Percentiles rank a stretch among this genome's conserved stretches.
Evolutionary conservation across 2,797 vertebrate genomes (phyloP).

Genomic region (Periparus ater): DNA sequence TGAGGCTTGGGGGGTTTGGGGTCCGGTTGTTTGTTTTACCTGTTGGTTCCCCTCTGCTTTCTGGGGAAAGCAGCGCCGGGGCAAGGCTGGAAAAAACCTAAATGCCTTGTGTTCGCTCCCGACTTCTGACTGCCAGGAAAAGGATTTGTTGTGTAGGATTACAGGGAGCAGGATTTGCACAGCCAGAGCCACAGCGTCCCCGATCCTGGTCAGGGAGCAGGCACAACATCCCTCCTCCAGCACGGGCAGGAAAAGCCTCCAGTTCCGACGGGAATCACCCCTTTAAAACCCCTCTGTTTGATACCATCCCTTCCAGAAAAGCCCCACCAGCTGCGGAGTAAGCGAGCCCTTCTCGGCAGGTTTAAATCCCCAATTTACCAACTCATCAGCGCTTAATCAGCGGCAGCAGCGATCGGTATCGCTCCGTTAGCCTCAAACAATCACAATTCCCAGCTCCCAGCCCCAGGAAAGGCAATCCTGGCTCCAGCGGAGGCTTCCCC

Average conservation of each 20-base stretch:
- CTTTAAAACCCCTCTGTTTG: not conserved
- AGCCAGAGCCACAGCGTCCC: not conserved
- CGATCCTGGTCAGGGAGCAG: not conserved
- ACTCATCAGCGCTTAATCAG: constrained; percentile 31
- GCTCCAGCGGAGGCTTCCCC: not conserved
- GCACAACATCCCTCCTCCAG: not conserved
- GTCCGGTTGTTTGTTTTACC: constrained; percentile 1
- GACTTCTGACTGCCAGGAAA: not conserved
- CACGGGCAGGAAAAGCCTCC: not conserved
- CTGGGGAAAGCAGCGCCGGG: not conserved
- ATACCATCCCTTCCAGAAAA: not conserved
- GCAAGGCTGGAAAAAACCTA: not conserved
- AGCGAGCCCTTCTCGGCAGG: not conserved
- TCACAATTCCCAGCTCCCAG: not conserved
- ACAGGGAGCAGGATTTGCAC: not conserved
- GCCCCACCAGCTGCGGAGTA: not conserved
- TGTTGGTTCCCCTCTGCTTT: not conserved
- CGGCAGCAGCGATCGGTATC: not conserved
- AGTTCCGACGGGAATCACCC: not conserved
- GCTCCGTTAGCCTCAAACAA: not conserved
- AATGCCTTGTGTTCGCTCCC: not conserved
- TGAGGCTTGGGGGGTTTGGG: not conserved
- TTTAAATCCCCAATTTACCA: constrained; percentile 27
- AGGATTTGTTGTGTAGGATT: not conserved
- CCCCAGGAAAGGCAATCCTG: not conserved